Base-by-base conservation (phyloP, 2,888 invertebrate species). In the Sclerodermus sp. region DNA sequence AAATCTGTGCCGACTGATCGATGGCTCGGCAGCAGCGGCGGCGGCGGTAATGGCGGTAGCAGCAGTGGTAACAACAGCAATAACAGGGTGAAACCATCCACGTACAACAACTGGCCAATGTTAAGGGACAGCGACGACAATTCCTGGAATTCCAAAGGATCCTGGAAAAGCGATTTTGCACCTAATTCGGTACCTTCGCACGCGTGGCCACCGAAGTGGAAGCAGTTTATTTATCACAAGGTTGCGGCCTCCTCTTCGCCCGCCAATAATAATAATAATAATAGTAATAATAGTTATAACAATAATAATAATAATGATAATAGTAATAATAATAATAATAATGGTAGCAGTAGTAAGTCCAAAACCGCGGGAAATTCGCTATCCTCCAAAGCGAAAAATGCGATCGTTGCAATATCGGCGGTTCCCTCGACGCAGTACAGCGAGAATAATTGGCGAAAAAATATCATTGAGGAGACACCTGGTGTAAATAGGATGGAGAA, bases 401-500 rank as follows among this genome's bases (percentile, higher is more conserved):
- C 76, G n/a, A 74, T 69, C 48, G 73, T 76, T 29, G 76, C 76
- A 0, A 71, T 76, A 1, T 76, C 76, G 1, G 75, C 71, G 0
- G 69, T 74, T 1, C 65, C 73, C 1, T 62, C 68, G 16, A 62
- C 70, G 1, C 71, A 68, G 34, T 73, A 71, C 49, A 39, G 49
- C n/a, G 66, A 60, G 13, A 70, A 66, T 50, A 70, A 72, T 3
- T 75, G 74, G 75, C 60, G 69, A 10, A 76, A 73, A 44, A 72
- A 72, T 53, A 75, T 74, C 42, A 64, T 71, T 23, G 73, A 73
- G 14, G 71, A 71, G 2, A 53, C 62, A n/a, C 47, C 55, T 13
- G 49, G 47, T n/a, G n/a, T n/a, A n/a, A n/a, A n/a, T 12, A 55
- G 57, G 14, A 51, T 40, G 39, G 51, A 52, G 1, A 55, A 51